A percentile compares a stretch with the other conserved stretches of the same genome.
Evolutionary conservation across 2,888 invertebrate genomes (phyloP).

Genomic region (Pocota personata): DNA sequence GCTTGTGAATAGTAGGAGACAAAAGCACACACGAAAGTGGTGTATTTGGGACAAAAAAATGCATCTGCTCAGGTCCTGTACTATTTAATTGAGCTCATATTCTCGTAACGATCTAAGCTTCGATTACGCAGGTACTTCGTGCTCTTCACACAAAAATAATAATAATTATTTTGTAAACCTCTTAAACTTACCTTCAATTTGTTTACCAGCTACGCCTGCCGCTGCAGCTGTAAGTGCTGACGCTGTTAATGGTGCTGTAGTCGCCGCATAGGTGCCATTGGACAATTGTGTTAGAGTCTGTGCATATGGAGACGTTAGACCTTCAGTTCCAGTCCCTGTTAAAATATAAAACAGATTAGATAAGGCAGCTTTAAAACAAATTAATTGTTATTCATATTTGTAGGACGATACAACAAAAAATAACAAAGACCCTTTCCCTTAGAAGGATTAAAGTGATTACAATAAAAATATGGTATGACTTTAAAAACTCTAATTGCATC

Average conservation of each 20-base stretch:
- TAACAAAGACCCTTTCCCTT: constrained; percentile 1
- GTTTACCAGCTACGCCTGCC: constrained; percentile 93
- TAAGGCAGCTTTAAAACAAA: background rate
- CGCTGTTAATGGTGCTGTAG: constrained; percentile 84
- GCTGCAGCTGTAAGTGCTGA: constrained; percentile 89
- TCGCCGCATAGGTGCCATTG: constrained; percentile 80
- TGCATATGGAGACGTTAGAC: constrained; percentile 85
- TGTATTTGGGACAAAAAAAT: too few species aligned
- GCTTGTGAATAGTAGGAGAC: too few species aligned
- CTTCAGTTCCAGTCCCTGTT: constrained; percentile 85
- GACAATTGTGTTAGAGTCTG: constrained; percentile 83
- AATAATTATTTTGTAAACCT: too few species aligned
- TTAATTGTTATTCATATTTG: background rate
- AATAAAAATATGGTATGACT: background rate
- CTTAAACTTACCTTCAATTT: constrained; percentile 93
- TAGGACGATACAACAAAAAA: constrained; percentile 1
- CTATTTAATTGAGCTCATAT: too few species aligned
- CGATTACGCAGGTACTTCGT: too few species aligned
- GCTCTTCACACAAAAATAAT: too few species aligned
- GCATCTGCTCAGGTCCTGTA: too few species aligned
- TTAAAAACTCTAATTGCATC: constrained; percentile 14
- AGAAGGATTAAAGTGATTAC: constrained; percentile 21
- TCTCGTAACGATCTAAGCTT: too few species aligned
- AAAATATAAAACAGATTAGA: constrained; percentile 1
- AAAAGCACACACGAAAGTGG: too few species aligned